phyloP scores from a whole-genome alignment of 2,113 vertebrate genomes.

The Perccottus glenii region DNA sequence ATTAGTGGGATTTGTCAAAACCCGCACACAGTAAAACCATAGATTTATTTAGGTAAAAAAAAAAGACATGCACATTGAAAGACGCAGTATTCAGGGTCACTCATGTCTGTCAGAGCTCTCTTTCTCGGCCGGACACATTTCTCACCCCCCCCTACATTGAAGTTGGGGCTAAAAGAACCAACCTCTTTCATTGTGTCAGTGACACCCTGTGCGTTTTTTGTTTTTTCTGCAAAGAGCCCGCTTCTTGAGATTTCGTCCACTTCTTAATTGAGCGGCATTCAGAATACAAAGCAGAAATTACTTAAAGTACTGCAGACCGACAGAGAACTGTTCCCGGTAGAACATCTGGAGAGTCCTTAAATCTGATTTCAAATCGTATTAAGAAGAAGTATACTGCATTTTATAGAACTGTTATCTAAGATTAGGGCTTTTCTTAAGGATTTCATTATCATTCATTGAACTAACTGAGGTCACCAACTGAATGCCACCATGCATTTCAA shows the following conservation, averaged over 20 bases:
- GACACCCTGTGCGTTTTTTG: conserved; percentile 13
- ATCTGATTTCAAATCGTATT: neutral
- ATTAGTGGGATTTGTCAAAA: conserved; percentile 4
- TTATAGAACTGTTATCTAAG: neutral
- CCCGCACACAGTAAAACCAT: no score
- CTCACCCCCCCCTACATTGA: neutral
- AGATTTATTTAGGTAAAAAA: neutral
- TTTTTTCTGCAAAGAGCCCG: conserved; percentile 23
- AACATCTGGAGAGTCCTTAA: neutral
- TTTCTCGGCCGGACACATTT: neutral
- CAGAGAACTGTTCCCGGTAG: neutral
- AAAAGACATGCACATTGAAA: conserved; percentile 5
- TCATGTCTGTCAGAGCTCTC: conserved; percentile 1
- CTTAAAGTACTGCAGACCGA: conserved; percentile 24
- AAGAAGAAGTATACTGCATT: neutral
- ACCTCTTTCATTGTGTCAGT: conserved; percentile 8
- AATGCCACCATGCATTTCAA: neutral
- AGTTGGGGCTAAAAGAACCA: neutral
- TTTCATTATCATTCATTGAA: neutral
- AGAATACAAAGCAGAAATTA: conserved; percentile 40
- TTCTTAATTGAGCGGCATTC: conserved; percentile 3
- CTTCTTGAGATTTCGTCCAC: conserved; percentile 41
- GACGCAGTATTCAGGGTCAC: conserved; percentile 15
- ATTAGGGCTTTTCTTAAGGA: neutral
- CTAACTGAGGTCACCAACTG: neutral